Evolutionary conservation across 2,888 invertebrate species (phyloP).

Genomic region (Amblyjoppa fuscipennis): DNA sequence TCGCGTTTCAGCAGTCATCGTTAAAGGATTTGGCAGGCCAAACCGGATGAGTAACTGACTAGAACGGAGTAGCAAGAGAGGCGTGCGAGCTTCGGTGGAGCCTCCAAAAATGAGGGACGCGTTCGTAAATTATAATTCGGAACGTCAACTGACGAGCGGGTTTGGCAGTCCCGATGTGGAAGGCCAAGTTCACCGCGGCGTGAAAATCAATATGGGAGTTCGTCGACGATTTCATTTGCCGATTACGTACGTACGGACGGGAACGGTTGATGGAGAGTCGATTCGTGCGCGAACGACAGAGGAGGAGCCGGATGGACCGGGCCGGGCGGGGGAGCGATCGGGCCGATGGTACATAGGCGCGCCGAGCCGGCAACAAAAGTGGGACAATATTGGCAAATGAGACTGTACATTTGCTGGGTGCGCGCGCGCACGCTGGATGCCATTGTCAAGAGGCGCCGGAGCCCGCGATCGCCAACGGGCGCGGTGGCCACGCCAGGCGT

Average conservation of each 20-base stretch:
- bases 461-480: constrained; percentile 70
- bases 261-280: constrained; percentile 13
- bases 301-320: neutral
- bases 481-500: constrained; percentile 77
- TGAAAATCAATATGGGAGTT: constrained; percentile 56
- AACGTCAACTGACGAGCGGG: constrained; percentile 38
- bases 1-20: neutral
- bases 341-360: constrained; percentile 60
- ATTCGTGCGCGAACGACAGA: constrained; percentile 5
- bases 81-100: neutral
- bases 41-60: neutral
- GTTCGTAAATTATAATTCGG: constrained; percentile 51
- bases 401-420: constrained; percentile 81
- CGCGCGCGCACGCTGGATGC: constrained; percentile 52
- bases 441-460: constrained; percentile 81
- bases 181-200: constrained; percentile 51
- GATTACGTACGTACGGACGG: constrained; percentile 34
- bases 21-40: neutral
- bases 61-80: neutral
- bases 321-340: constrained; percentile 31
- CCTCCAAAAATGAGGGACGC: neutral
- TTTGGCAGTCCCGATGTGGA: neutral
- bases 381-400: constrained; percentile 84
- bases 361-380: constrained; percentile 78
- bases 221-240: constrained; percentile 57